Base-by-base conservation (phyloP, 2,888 invertebrate genomes). In the Heterodera filipjevi region DNA sequence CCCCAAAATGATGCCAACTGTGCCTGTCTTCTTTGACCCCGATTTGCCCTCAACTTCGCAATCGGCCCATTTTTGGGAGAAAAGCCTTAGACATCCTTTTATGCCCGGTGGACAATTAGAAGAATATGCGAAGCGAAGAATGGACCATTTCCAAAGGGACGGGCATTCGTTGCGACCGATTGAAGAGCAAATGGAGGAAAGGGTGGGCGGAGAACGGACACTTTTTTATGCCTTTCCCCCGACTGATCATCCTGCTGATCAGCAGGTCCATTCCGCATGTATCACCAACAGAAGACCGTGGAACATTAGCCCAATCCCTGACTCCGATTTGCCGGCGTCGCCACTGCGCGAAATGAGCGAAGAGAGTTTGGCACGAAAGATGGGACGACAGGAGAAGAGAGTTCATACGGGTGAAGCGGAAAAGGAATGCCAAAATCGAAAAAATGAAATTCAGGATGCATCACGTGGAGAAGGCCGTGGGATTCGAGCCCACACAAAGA, bases 21-120 rank as follows among this genome's bases (percentile, higher is more conserved):
- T 22, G 10, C 66, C 66, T 27, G 22, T 66, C 27, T 19, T 22
- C 16, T 75, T 75, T n/a, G 75, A 75, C 46, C 75, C 75, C 1
- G 75, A 75, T 66, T 64, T 75, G 30, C 75, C 75, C 27, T 75
- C 75, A 39, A 75, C 75, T 32, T 75, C 75, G 0, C 66, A 75
- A 39, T 32, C 68, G 12, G 68, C 33, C 27, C 19, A 6, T 16
- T 68, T 32, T 35, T 68, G 68, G 68, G 33, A 68, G 22, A 68
- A 33, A 35, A 35, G 19, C 33, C 68, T 68, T 35, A 16, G 68
- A 22, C 68, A 19, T 19, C 6, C 19, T 27, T 59, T 59, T 59
- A 22, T 27, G 6, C 59, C 59, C n/a, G 59, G 3, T 2, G n/a
- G 8, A 59, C 27, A n/a, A 59, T 59, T 59, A 12, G 59, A 59